Conservation (phyloP, 2,888 invertebrate genomes). For the Perizoma flavofasciatum region DNA sequence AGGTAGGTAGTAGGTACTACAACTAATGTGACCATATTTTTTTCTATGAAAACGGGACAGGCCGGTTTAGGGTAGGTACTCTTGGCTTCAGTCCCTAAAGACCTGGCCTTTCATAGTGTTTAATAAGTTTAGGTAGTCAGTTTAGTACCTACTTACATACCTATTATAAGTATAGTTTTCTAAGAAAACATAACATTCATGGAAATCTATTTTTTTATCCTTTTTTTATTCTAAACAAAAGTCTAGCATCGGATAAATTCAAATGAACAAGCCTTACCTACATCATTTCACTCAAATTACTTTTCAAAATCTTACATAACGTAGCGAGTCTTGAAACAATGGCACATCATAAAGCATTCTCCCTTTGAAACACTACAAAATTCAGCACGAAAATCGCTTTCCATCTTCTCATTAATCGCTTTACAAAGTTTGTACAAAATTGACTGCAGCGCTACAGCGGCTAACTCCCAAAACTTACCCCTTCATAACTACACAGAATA, state of each 20-base stretch:
- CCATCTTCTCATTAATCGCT: slow-evolving; percentile 48
- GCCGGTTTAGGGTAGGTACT: too few relatives aligned
- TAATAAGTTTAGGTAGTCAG: too few relatives aligned
- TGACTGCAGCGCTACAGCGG: slow-evolving; percentile 56
- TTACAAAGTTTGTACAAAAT: slow-evolving; percentile 48
- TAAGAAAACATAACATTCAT: too few relatives aligned
- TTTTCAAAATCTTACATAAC: slow-evolving; percentile 28
- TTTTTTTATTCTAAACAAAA: neutral
- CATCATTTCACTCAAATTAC: slow-evolving; percentile 7
- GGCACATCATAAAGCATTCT: slow-evolving; percentile 30
- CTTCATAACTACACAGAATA: slow-evolving; percentile 54
- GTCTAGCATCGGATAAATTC: neutral
- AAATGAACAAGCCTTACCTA: neutral
- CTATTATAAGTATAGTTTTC: too few relatives aligned
- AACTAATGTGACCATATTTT: too few relatives aligned
- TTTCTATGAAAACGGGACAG: too few relatives aligned
- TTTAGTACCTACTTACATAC: too few relatives aligned
- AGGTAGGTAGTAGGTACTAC: too few relatives aligned
- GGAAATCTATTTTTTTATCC: too few relatives aligned
- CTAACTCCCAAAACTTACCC: slow-evolving; percentile 42
- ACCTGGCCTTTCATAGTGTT: too few relatives aligned
- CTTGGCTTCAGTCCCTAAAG: too few relatives aligned
- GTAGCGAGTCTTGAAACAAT: slow-evolving; percentile 31
- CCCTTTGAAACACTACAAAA: slow-evolving; percentile 20
- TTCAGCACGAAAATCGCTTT: slow-evolving; percentile 37